These are phyloP conservation scores for Sebastes taczanowskii DNA, from an alignment of 2,797 vertebrate genomes.

Conservation along the genomic window DNA sequence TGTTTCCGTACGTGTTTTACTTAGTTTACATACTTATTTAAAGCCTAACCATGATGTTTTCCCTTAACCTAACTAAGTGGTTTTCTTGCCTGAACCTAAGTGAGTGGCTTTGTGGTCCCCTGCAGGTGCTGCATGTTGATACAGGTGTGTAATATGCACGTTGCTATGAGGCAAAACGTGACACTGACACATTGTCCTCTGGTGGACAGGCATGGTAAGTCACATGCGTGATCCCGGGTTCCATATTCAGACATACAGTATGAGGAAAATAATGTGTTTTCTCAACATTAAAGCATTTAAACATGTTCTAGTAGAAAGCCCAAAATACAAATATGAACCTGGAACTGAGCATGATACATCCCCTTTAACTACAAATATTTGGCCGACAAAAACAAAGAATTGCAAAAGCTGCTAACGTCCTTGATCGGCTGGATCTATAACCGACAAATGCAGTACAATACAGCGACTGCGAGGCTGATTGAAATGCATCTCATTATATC, in stretches of 20 bases:
- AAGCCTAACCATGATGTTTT: no score
- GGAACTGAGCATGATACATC: not conserved
- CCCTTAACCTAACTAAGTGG: no score
- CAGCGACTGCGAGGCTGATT: constrained; percentile 42
- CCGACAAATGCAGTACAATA: constrained; percentile 4
- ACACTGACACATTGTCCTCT: no score
- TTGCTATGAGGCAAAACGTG: no score
- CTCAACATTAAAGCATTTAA: not conserved
- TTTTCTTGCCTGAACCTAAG: no score
- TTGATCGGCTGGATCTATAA: constrained; percentile 29
- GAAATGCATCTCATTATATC: constrained; percentile 70
- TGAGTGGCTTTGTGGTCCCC: no score
- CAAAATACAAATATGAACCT: not conserved
- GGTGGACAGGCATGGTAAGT: no score
- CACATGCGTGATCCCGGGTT: no score
- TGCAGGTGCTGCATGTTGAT: no score
- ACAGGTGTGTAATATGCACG: no score
- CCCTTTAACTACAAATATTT: not conserved
- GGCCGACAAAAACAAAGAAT: constrained; percentile 49
- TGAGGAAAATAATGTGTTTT: not conserved
- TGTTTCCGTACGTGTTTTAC: no score
- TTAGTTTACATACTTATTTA: no score
- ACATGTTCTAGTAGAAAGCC: not conserved
- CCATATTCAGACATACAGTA: not conserved
- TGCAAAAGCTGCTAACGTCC: constrained; percentile 10